Percentiles rank a stretch among this genome's conserved stretches.
Conservation (phyloP, 2,113 vertebrate species). For the Brienomyrus brachyistius region DNA sequence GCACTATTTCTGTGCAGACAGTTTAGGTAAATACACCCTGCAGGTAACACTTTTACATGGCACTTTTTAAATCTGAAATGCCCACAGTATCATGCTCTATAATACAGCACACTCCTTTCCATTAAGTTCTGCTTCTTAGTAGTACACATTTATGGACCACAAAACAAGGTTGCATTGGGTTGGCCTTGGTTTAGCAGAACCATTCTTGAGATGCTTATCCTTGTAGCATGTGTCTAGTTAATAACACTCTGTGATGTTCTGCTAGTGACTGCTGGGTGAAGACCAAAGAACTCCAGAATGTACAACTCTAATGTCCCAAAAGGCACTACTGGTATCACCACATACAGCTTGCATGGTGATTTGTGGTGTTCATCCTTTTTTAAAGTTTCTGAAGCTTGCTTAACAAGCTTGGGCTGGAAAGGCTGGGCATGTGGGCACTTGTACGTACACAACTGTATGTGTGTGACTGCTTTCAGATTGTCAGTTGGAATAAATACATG, state of each 20-base stretch:
- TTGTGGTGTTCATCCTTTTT: not conserved
- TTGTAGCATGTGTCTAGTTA: not conserved
- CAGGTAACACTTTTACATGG: not conserved
- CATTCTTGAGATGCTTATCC: not conserved
- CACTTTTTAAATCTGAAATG: not conserved
- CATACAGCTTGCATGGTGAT: not conserved
- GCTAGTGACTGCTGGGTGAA: not conserved
- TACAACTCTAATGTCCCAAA: not conserved
- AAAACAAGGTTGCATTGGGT: no score
- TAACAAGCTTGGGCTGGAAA: not conserved
- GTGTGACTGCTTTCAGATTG: not conserved
- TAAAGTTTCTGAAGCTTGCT: conserved; percentile 2
- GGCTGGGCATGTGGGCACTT: conserved; percentile 19
- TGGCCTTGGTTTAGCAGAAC: not conserved
- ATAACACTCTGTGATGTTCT: not conserved
- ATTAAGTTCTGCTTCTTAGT: not conserved
- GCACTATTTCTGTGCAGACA: not conserved
- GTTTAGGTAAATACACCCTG: not conserved
- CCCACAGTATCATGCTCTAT: not conserved
- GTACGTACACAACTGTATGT: conserved; percentile 18
- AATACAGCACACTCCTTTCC: not conserved
- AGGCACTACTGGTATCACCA: not conserved
- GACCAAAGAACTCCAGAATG: not conserved
- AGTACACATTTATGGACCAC: not conserved
- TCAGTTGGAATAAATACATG: not conserved